Evolutionary conservation across 2,797 vertebrate species (phyloP), one percentile per base, ranked within the genome.

Genomic region (Cynodonichthys magdalenae): DNA sequence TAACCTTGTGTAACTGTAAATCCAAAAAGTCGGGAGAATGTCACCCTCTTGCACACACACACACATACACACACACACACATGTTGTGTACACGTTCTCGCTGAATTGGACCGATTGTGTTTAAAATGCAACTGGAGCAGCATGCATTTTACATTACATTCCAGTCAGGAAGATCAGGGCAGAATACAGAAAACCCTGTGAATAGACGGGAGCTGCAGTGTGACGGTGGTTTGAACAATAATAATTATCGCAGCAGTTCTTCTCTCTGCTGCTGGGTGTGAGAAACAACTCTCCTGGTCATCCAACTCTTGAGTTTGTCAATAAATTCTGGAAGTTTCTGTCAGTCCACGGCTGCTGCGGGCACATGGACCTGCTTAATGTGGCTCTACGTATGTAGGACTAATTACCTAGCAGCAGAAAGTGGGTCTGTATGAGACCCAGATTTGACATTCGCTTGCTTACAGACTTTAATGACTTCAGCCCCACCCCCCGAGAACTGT

Each of bases 41-140:
- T 89, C 74, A 80, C 56, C 62, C 55, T 47, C 4, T 8, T 8
- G 27, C 34, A 51, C 48, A 49, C 60, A 53, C 4, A 28, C 53
- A 54, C 41, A 60, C 58, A 24, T 12, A 61, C 66, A 66, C 73
- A 58, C 52, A 58, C 34, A 58, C 46, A 41, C 18, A 64, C 62
- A 66, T 73, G 47, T 41, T n/a, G n/a, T n/a, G n/a, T n/a, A n/a
- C n/a, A n/a, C n/a, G n/a, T n/a, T n/a, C n/a, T n/a, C 58, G 6
- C 80, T 68, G 71, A 87, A 83, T 80, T 71, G 71, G 77, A 75
- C 74, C 39, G 20, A 82, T 82, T 61, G 67, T 82, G 74, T 89
- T 90, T 88, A 85, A 87, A 86, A 88, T 90, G 87, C 75, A 90
- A 85, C 75, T 87, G 79, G 90, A 91, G 88, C 88, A 86, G 74